Evolutionary conservation across 2,797 vertebrate genomes (phyloP).

Genomic region (Tiaroga cobitis): DNA sequence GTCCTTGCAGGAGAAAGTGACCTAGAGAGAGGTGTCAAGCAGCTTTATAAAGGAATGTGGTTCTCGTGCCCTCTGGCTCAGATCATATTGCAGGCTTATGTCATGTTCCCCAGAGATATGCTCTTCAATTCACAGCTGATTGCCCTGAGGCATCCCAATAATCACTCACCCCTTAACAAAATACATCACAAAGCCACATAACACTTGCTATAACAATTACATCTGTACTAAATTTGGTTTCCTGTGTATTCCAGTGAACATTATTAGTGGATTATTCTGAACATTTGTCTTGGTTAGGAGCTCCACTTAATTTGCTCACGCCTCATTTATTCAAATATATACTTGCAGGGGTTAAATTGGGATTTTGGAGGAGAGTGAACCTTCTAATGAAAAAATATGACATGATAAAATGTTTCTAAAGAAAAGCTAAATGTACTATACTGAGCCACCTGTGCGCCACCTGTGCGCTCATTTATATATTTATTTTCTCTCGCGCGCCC

Average conservation of each 20-base stretch:
- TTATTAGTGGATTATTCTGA: background rate
- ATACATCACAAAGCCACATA: conserved; percentile 32
- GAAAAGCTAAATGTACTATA: background rate
- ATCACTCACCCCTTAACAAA: conserved; percentile 41
- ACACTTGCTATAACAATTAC: conserved; percentile 32
- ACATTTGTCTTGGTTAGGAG: background rate
- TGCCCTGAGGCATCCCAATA: conserved; percentile 27
- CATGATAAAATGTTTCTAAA: background rate
- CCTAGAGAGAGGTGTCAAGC: conserved; percentile 16
- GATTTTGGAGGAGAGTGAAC: background rate
- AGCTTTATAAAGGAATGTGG: conserved; percentile 25
- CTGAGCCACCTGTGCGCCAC: no score
- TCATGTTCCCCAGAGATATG: conserved; percentile 38
- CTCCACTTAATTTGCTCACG: background rate
- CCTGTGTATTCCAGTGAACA: conserved; percentile 16
- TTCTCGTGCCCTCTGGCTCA: conserved; percentile 27
- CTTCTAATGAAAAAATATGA: background rate
- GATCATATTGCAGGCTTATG: conserved; percentile 44
- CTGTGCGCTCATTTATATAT: no score
- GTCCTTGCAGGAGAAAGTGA: conserved; percentile 38
- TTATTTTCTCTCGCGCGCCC: no score
- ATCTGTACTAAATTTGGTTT: conserved; percentile 31
- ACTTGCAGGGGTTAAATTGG: background rate
- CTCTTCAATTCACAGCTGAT: conserved; percentile 47
- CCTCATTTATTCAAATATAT: conserved; percentile 3